A percentile compares a stretch with the other conserved stretches of the same genome.
These are phyloP conservation scores for Hypolimnas misippus DNA, from an alignment of 2,888 invertebrate species.

Conservation along the genomic window DNA sequence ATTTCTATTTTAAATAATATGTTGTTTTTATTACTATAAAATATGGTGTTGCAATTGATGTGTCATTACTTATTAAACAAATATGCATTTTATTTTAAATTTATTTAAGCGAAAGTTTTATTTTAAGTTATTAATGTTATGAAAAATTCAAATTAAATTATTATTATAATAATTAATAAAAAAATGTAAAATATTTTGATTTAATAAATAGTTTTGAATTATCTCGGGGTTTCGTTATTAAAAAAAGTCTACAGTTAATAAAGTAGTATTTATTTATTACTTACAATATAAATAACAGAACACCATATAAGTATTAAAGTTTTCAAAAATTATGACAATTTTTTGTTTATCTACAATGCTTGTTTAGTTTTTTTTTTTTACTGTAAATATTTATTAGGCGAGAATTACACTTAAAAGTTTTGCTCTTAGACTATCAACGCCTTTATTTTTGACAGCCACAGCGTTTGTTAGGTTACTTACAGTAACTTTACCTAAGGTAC, in stretches of 20 bases:
- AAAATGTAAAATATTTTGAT: neutral
- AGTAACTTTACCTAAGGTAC: no score
- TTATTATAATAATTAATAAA: neutral
- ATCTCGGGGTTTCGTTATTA: neutral
- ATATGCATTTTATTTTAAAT: slow-evolving; percentile 13
- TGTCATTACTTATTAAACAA: neutral
- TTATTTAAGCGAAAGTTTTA: slow-evolving; percentile 10
- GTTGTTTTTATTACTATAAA: neutral
- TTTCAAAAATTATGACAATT: neutral
- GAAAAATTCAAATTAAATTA: neutral
- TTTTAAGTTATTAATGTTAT: slow-evolving; percentile 3
- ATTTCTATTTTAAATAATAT: neutral
- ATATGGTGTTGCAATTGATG: neutral
- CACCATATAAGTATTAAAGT: neutral
- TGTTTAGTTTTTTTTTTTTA: no score
- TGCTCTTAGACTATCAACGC: no score
- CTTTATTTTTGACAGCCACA: no score
- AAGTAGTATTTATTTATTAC: neutral
- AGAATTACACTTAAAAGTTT: no score
- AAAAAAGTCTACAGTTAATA: neutral
- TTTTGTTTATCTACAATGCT: slow-evolving; percentile 4
- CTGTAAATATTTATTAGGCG: no score
- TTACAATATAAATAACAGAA: slow-evolving; percentile 4
- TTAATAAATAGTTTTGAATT: slow-evolving; percentile 11
- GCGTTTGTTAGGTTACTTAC: no score